These are phyloP conservation scores for Herpetotheres cachinnans DNA, from an alignment of 2,113 vertebrate genomes.

Conservation along the genomic window DNA sequence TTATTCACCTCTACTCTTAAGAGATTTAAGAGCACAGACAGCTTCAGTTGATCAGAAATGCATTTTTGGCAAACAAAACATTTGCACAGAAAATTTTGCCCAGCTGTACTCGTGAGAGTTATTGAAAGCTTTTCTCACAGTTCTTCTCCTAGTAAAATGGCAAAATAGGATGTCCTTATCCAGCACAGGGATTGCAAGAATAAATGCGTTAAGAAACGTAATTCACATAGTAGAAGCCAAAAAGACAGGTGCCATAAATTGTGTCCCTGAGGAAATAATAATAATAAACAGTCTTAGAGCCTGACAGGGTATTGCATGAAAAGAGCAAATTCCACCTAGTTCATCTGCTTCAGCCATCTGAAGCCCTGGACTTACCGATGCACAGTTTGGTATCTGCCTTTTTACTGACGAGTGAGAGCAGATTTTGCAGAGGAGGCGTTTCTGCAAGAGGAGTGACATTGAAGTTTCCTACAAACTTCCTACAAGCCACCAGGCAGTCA, in stretches of 20 bases:
- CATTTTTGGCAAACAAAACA: not conserved
- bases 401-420: not conserved
- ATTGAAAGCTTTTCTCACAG: not conserved
- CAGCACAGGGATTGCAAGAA: not conserved
- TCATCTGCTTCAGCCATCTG: not conserved
- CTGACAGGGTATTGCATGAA: not conserved
- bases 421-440: constrained; percentile 19
- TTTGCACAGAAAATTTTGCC: not conserved
- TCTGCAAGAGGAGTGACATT: not conserved
- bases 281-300: not conserved
- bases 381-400: not conserved
- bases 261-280: not conserved
- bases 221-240: not conserved
- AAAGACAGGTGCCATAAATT: not conserved
- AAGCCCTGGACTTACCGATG: not conserved
- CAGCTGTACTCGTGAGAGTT: not conserved
- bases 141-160: not conserved
- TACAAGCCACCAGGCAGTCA: not conserved
- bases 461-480: constrained; percentile 4
- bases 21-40: not conserved
- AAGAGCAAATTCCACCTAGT: not conserved
- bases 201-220: not conserved
- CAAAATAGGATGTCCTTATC: not conserved
- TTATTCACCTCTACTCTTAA: not conserved
- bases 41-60: not conserved